Conservation (phyloP, 1,140 invertebrate species). For the Chironomus striatipennis region DNA sequence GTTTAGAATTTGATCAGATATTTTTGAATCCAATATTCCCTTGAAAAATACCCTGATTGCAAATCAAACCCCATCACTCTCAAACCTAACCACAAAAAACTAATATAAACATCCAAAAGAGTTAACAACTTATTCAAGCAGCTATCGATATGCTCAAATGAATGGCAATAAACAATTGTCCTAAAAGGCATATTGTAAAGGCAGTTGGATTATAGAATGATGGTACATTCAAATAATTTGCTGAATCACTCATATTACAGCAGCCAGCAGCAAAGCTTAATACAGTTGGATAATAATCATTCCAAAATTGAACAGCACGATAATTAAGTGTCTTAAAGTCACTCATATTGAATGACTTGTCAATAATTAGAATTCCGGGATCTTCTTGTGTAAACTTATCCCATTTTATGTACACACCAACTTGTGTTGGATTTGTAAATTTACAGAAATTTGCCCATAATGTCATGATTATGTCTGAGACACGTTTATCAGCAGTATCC, state of each 20-base stretch:
- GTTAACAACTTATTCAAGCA: not conserved
- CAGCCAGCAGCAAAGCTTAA: slow-evolving; percentile 57
- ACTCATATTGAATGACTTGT: slow-evolving; percentile 64
- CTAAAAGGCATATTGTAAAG: not conserved
- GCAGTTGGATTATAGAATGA: not conserved
- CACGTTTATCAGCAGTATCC: slow-evolving; percentile 64
- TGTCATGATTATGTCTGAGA: slow-evolving; percentile 64
- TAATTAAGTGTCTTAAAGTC: slow-evolving; percentile 55
- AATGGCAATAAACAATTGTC: slow-evolving; percentile 12
- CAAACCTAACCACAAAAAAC: too few species aligned
- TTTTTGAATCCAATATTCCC: too few species aligned
- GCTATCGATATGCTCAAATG: not conserved
- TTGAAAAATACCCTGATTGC: too few species aligned
- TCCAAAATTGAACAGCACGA: slow-evolving; percentile 70
- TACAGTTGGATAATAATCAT: slow-evolving; percentile 66
- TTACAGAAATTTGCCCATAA: slow-evolving; percentile 66
- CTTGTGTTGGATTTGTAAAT: slow-evolving; percentile 57
- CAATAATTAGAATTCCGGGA: slow-evolving; percentile 59
- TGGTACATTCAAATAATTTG: not conserved
- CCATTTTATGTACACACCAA: slow-evolving; percentile 59
- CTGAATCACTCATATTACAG: slow-evolving; percentile 47
- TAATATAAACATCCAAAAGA: too few species aligned
- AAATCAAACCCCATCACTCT: too few species aligned
- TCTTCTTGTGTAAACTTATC: slow-evolving; percentile 52
- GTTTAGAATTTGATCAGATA: too few species aligned